These are phyloP conservation scores for Piscicola geometra DNA, from an alignment of 2,888 invertebrate species.

Conservation along the genomic window DNA sequence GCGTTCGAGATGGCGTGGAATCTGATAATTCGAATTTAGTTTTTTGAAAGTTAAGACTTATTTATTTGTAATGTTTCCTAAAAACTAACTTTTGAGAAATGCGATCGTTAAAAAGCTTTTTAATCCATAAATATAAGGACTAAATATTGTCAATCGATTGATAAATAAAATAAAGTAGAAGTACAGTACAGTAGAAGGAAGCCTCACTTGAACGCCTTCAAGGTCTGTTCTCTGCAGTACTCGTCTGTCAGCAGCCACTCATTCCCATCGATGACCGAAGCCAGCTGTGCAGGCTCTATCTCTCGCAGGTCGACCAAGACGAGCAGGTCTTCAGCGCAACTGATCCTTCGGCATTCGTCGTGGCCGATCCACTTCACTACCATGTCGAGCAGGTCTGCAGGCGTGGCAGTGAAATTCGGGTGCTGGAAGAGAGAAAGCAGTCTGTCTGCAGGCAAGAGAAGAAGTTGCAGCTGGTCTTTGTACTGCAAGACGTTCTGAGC, in stretches of 20 bases:
- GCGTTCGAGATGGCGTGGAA: too few species aligned
- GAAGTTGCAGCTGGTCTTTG: background rate
- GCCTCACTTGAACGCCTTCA: conserved; percentile 4
- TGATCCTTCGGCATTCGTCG: background rate
- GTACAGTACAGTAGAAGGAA: too few species aligned
- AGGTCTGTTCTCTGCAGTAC: background rate
- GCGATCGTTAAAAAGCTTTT: too few species aligned
- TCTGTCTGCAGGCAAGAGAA: conserved; percentile 11
- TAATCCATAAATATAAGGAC: too few species aligned
- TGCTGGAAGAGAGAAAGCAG: background rate
- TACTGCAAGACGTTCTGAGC: conserved; percentile 1
- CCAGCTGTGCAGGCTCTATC: background rate
- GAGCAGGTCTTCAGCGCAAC: background rate
- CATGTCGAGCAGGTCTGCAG: background rate
- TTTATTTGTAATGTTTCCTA: too few species aligned
- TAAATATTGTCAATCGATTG: too few species aligned
- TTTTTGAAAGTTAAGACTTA: too few species aligned
- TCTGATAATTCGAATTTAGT: too few species aligned
- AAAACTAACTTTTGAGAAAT: too few species aligned
- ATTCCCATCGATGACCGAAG: background rate
- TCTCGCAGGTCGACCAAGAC: background rate
- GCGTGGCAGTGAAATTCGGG: background rate
- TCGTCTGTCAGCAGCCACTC: background rate
- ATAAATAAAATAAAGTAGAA: too few species aligned
- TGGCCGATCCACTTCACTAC: conserved; percentile 20